Percentiles rank a stretch among this genome's conserved stretches.
Conservation (phyloP, 2,888 invertebrate genomes). For the Phlogophora meticulosa region DNA sequence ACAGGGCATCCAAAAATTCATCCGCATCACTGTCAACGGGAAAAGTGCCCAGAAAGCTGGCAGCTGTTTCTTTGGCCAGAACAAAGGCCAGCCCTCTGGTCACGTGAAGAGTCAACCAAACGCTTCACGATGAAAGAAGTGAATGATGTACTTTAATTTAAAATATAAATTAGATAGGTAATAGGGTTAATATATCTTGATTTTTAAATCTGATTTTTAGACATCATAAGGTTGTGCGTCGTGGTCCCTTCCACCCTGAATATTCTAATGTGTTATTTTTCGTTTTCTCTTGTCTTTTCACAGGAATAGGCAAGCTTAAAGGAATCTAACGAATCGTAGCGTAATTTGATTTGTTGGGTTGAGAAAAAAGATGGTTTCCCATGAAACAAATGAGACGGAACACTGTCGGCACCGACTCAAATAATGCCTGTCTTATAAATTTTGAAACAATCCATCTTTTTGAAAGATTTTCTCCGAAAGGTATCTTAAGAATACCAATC, state of each 20-base stretch:
- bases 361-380: neutral
- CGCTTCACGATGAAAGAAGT: no score
- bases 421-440: conserved; percentile 2
- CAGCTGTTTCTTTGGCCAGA: no score
- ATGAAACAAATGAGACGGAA: neutral
- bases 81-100: no score
- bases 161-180: no score
- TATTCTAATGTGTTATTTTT: neutral
- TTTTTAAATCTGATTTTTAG: no score
- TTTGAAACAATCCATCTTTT: neutral
- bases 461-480: conserved; percentile 8
- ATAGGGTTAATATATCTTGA: no score
- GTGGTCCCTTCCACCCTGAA: neutral
- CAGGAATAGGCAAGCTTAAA: neutral
- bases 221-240: neutral
- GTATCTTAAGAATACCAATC: conserved; percentile 5
- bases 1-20: no score
- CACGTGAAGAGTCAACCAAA: no score
- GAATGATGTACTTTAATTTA: no score
- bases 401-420: neutral
- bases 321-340: conserved; percentile 29
- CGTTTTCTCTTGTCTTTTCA: neutral
- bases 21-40: no score
- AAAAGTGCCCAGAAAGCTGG: no score
- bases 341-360: conserved; percentile 4